phyloP scores from a whole-genome alignment of 2,888 invertebrate genomes.

The Hybos culiciformis region DNA sequence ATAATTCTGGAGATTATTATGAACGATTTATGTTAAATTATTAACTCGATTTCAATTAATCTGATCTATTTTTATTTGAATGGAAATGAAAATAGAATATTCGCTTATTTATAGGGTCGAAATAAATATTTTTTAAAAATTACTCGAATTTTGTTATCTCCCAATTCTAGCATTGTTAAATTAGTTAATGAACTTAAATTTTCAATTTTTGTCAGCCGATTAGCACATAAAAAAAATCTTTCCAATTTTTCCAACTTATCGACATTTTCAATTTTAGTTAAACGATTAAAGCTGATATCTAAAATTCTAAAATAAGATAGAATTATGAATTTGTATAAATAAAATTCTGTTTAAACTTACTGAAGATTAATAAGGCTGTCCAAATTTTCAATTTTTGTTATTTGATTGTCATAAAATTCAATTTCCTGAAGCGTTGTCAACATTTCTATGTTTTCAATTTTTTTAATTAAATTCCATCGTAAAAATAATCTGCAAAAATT shows the following conservation, averaged over 20 bases:
- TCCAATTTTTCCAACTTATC: constrained; percentile 58
- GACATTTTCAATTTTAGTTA: constrained; percentile 73
- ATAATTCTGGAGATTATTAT: no score
- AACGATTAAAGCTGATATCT: constrained; percentile 91
- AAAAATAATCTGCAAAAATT: constrained; percentile 56
- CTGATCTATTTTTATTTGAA: no score
- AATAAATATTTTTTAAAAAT: constrained; percentile 19
- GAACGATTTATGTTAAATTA: no score
- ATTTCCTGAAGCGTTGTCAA: constrained; percentile 69
- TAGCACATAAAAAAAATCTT: constrained; percentile 79
- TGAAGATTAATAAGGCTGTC: constrained; percentile 75
- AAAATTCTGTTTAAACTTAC: constrained; percentile 40
- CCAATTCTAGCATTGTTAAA: constrained; percentile 77
- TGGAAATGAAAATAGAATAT: no score
- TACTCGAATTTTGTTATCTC: constrained; percentile 85
- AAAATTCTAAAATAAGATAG: constrained; percentile 49
- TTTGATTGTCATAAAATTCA: constrained; percentile 95
- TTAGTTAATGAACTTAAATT: constrained; percentile 69
- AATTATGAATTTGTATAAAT: constrained; percentile 2
- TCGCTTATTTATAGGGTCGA: no score
- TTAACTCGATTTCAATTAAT: no score
- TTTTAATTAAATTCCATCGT: constrained; percentile 90
- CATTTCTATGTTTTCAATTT: constrained; percentile 75
- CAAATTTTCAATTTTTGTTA: constrained; percentile 81
- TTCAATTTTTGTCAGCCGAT: constrained; percentile 76